Conservation (phyloP, 1,140 invertebrate species). For the Drosophila nikananu region DNA sequence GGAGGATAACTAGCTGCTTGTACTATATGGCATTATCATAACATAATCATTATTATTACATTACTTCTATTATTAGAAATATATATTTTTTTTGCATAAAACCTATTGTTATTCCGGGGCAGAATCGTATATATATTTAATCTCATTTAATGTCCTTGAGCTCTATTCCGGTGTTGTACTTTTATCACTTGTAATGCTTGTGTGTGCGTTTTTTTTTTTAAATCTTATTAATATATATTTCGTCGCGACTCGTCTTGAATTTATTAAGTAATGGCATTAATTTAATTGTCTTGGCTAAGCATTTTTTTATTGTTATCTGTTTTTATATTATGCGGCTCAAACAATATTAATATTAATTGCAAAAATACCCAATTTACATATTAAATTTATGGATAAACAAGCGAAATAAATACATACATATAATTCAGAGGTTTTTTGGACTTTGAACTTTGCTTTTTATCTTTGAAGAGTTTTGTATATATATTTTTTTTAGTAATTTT, state of each 20-base stretch:
- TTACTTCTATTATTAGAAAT: neutral
- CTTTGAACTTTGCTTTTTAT: neutral
- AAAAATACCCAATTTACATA: conserved; percentile 39
- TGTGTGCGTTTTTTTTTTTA: neutral
- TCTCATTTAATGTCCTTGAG: conserved; percentile 14
- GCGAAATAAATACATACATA: conserved; percentile 31
- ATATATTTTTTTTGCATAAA: conserved; percentile 29
- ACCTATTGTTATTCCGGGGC: conserved; percentile 56
- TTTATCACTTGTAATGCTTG: conserved; percentile 19
- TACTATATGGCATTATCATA: conserved; percentile 56
- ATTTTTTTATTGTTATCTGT: conserved; percentile 78
- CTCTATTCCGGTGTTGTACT: conserved; percentile 67
- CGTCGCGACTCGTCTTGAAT: conserved; percentile 25
- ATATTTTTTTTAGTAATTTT: neutral
- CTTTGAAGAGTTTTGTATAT: neutral
- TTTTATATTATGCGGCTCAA: conserved; percentile 76
- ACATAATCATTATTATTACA: conserved; percentile 5
- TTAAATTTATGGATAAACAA: conserved; percentile 32
- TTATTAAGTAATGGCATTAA: conserved; percentile 39
- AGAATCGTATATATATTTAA: conserved; percentile 30
- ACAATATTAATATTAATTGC: conserved; percentile 59
- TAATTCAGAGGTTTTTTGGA: neutral
- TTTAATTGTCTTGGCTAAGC: conserved; percentile 55
- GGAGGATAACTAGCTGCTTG: conserved; percentile 28
- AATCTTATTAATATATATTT: conserved; percentile 2